Conservation (phyloP, 2,888 invertebrate species). For the Meliscaeva auricollis region DNA sequence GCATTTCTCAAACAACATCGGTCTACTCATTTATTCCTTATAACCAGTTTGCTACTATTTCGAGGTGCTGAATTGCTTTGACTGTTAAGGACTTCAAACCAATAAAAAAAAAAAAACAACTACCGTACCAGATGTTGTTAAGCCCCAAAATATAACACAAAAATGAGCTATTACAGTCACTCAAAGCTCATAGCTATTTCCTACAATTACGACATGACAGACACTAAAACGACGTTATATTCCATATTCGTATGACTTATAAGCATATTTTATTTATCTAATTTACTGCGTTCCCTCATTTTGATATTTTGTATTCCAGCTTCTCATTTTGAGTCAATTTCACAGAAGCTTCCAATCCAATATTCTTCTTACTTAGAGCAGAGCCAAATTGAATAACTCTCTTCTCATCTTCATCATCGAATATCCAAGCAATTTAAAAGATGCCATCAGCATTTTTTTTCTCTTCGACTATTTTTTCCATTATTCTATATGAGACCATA, state of each 20-base stretch:
- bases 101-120: no score
- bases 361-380: background rate
- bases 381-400: background rate
- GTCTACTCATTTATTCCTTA: no score
- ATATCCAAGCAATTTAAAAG: conserved; percentile 26
- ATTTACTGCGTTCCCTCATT: background rate
- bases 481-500: conserved; percentile 1
- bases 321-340: background rate
- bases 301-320: background rate
- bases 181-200: no score
- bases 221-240: no score
- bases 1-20: no score
- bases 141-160: no score
- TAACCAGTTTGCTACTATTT: no score
- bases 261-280: background rate
- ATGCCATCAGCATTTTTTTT: conserved; percentile 11
- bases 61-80: no score
- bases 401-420: conserved; percentile 9
- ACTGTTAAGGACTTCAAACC: no score
- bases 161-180: no score
- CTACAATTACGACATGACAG: no score
- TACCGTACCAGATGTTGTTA: no score
- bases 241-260: background rate
- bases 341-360: background rate
- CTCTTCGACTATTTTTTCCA: background rate